These are phyloP conservation scores for Ailuropoda melanoleuca DNA, from an alignment of 2,113 vertebrate genomes.

Conservation along the genomic window DNA sequence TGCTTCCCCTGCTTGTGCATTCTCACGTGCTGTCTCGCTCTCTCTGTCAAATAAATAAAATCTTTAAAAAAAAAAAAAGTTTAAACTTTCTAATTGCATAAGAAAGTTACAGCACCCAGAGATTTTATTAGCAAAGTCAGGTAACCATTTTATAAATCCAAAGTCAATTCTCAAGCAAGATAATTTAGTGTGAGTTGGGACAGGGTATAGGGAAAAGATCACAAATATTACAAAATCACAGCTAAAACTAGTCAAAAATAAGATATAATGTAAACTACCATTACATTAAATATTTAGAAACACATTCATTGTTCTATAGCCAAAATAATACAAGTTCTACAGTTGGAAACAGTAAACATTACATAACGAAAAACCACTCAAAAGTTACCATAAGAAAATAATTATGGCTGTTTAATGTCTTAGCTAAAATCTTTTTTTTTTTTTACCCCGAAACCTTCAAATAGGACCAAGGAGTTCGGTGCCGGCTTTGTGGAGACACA, in stretches of 20 bases:
- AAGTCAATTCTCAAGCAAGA: neutral
- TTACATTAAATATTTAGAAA: neutral
- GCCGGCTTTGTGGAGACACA: neutral
- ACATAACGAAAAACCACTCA: neutral
- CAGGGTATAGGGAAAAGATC: neutral
- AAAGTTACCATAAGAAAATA: slow-evolving; percentile 15
- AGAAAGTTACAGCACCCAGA: neutral
- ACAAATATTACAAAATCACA: neutral
- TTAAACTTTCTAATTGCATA: neutral
- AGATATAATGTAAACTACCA: neutral
- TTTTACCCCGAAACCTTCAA: neutral
- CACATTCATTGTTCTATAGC: neutral
- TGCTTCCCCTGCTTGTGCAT: neutral
- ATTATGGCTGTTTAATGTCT: neutral
- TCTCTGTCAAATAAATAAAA: neutral
- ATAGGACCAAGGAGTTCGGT: neutral
- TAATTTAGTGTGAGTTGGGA: neutral
- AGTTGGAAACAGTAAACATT: neutral
- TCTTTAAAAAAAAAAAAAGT: neutral
- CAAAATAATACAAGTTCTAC: neutral
- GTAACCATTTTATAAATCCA: neutral
- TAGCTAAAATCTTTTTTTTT: neutral
- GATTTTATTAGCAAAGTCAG: neutral
- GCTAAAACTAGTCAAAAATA: slow-evolving; percentile 3
- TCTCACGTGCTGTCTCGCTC: neutral